A percentile compares a stretch with the other conserved stretches of the same genome.
Conservation (phyloP, 2,888 invertebrate genomes). For the Adela reaumurella region DNA sequence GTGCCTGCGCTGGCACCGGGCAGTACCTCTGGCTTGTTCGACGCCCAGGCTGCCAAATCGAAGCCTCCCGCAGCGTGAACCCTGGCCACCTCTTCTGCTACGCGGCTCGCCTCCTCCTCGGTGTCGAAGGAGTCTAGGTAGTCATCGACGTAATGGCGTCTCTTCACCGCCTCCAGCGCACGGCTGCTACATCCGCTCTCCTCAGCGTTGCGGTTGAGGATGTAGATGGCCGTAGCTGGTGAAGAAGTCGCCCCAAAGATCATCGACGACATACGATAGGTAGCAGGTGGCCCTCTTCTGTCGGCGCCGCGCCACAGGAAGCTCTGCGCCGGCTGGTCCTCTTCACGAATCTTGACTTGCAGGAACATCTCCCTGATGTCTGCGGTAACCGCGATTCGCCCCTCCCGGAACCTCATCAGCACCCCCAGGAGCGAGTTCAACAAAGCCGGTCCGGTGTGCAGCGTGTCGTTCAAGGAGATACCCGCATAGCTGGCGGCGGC, state of each 20-base stretch:
- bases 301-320: not conserved
- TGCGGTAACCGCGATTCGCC: too few species aligned
- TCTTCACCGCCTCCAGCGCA: conserved; percentile 10
- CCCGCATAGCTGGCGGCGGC: conserved; percentile 14
- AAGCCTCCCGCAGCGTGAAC: not conserved
- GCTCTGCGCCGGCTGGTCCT: conserved; percentile 1
- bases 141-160: conserved; percentile 3
- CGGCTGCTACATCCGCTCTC: conserved; percentile 8
- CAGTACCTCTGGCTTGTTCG: not conserved
- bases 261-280: conserved; percentile 12
- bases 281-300: conserved; percentile 6
- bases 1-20: not conserved
- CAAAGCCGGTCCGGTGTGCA: conserved; percentile 20
- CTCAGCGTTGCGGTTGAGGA: conserved; percentile 12
- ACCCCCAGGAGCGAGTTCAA: conserved; percentile 17
- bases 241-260: conserved; percentile 12
- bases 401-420: too few species aligned
- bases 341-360: conserved; percentile 12
- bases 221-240: conserved; percentile 7
- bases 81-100: not conserved
- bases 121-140: conserved; percentile 2
- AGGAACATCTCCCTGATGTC: conserved; percentile 9
- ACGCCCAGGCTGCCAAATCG: not conserved
- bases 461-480: conserved; percentile 11
- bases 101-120: not conserved